Evolutionary conservation across 1,140 invertebrate genomes (phyloP).

Genomic region (Pararge aegeria): DNA sequence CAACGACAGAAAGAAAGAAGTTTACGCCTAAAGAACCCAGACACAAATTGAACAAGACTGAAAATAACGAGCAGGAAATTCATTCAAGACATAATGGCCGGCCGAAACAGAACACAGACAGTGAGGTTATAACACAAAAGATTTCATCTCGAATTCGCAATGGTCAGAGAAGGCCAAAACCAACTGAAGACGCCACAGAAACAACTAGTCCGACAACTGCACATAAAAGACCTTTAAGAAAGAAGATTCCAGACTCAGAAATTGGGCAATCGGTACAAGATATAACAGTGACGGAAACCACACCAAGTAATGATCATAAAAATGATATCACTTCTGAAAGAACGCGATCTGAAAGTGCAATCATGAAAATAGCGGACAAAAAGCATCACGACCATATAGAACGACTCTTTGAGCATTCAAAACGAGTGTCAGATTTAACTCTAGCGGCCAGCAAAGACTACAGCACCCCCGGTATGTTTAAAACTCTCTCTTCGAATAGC

Average conservation of each 20-base stretch:
- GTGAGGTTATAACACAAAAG: conserved; percentile 51
- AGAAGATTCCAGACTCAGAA: conserved; percentile 65
- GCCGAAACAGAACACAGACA: conserved; percentile 44
- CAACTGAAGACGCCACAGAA: conserved; percentile 59
- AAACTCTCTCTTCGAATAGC: conserved; percentile 73
- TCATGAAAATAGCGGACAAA: conserved; percentile 79
- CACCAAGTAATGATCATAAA: conserved; percentile 43
- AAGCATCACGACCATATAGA: conserved; percentile 64
- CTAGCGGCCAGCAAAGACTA: conserved; percentile 81
- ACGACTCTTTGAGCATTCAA: conserved; percentile 75
- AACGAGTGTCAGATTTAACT: conserved; percentile 81
- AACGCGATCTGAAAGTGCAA: conserved; percentile 75
- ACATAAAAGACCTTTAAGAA: conserved; percentile 57
- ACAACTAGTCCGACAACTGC: conserved; percentile 41
- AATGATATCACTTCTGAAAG: conserved; percentile 72
- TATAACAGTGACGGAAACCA: conserved; percentile 57
- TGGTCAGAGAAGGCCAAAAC: conserved; percentile 53
- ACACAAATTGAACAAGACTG: conserved; percentile 57
- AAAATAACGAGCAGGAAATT: conserved; percentile 54
- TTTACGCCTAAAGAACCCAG: conserved; percentile 76
- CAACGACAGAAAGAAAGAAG: conserved; percentile 68
- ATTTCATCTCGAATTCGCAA: conserved; percentile 66
- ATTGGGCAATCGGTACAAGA: conserved; percentile 65
- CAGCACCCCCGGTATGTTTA: conserved; percentile 80
- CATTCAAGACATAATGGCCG: conserved; percentile 47